Base-by-base conservation (phyloP, 2,113 vertebrate genomes). In the Eptesicus fuscus region DNA sequence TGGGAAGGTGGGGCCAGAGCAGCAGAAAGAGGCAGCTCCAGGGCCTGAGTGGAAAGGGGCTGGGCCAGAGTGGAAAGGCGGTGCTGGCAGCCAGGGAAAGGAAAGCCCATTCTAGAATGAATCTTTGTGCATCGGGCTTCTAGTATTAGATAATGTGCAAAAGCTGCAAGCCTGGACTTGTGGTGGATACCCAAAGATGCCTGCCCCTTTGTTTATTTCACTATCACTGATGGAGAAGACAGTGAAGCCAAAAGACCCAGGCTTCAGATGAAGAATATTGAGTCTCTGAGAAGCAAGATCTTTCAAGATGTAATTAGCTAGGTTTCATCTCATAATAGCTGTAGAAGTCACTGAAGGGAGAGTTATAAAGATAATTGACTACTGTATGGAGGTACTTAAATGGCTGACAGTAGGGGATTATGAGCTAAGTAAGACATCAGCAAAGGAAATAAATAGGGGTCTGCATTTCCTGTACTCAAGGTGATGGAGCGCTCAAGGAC, bases 251-350 rank as follows among this genome's bases (percentile, higher is more conserved):
- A 85, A 93, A 85, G 47, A 86, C 25, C 7, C 11, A 63, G 56
- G 30, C 6, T 89, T 86, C 96, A 40, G 70, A 74, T 59, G 53
- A 93, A 93, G 78, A 91, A 74, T 65, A 91, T 32, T 78, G 63
- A 96, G 49, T 88, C 77, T 92, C 88, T 35, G 61, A 83, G 70
- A 93, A 90, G 32, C 82, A 94, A 83, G 61, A 95, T 88, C 49
- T 94, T 95, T 96, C 47, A 85, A 51, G 79, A 88, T 86, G 63
- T 76, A 94, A 89, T 89, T 87, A 96, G 86, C 65, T 23, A 79
- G 86, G 65, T 84, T 96, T 93, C 49, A 79, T 86, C 83, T 59
- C 73, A 65, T 14, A 56, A 49, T 16, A 96, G 77, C 53, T 59
- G 42, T 70, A 86, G 37, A 88, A 88, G 83, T 93, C 86, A 73